Percentiles rank a stretch among this genome's conserved stretches.
Evolutionary conservation across 2,113 vertebrate genomes (phyloP).

Genomic region (Peucedramus taeniatus): DNA sequence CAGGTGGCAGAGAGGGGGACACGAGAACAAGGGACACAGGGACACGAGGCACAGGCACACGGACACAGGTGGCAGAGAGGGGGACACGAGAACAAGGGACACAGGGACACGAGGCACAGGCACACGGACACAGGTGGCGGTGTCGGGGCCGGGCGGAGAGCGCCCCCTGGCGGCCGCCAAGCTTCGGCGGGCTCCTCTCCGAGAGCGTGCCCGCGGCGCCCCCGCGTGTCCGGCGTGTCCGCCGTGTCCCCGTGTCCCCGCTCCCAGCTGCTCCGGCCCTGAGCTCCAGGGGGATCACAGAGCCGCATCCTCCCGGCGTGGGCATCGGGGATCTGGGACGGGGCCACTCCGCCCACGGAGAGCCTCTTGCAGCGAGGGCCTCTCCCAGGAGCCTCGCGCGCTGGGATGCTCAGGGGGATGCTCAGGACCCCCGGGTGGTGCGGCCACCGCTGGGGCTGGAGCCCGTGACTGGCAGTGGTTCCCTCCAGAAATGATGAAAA

Average conservation of each 20-base stretch:
- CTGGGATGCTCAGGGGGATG: neutral
- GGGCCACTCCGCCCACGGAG: too few relatives aligned
- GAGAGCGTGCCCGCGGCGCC: neutral
- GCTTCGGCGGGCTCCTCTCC: rapidly evolving
- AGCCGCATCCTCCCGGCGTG: rapidly evolving
- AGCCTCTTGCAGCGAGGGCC: rapidly evolving
- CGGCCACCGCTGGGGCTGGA: neutral
- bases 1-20: neutral
- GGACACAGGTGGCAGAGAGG: neutral
- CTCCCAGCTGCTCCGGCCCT: neutral
- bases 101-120: neutral
- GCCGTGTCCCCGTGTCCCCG: neutral
- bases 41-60: too few relatives aligned
- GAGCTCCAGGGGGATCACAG: too few relatives aligned
- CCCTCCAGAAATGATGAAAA: neutral
- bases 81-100: neutral
- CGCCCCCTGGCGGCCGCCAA: neutral
- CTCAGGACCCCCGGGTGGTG: rapidly evolving
- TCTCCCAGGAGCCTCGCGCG: rapidly evolving
- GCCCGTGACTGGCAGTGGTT: rapidly evolving
- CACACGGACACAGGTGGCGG: too few relatives aligned
- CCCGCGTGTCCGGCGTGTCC: neutral
- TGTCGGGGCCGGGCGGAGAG: neutral
- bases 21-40: too few relatives aligned
- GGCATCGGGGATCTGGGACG: rapidly evolving